Conservation (phyloP, 2,888 invertebrate genomes). For the Temnothorax ravouxi region DNA sequence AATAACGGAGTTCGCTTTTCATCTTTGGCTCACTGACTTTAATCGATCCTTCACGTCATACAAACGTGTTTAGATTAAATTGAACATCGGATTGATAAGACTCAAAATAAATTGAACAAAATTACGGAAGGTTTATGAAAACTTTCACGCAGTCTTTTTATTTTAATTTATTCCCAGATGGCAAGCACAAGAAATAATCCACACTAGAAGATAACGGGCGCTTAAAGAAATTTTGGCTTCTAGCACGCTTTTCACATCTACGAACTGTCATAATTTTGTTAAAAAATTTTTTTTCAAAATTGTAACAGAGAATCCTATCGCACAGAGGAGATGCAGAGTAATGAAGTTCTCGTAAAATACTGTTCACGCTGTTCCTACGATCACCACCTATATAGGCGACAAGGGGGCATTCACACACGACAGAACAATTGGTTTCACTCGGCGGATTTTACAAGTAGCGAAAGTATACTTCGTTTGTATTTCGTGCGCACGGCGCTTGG, state of each 20-base stretch:
- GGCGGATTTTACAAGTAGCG: constrained; percentile 80
- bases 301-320: background rate
- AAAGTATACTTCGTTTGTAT: constrained; percentile 79
- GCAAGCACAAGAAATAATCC: background rate
- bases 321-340: background rate
- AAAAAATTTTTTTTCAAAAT: background rate
- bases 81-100: constrained; percentile 36
- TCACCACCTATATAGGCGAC: constrained; percentile 82
- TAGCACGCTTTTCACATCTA: constrained; percentile 13
- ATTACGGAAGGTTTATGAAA: constrained; percentile 20
- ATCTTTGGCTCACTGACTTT: constrained; percentile 62
- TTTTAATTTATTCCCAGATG: background rate
- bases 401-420: constrained; percentile 81
- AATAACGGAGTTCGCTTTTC: constrained; percentile 74
- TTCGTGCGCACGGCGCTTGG: constrained; percentile 56
- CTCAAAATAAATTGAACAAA: background rate
- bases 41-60: background rate
- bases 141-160: constrained; percentile 19
- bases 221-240: background rate
- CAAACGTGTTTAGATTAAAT: background rate
- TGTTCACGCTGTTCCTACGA: constrained; percentile 74
- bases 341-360: constrained; percentile 76
- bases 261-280: background rate
- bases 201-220: background rate
- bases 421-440: constrained; percentile 85